These are phyloP conservation scores for Oncorhynchus kisutch DNA, from an alignment of 2,113 vertebrate genomes.

Conservation along the genomic window DNA sequence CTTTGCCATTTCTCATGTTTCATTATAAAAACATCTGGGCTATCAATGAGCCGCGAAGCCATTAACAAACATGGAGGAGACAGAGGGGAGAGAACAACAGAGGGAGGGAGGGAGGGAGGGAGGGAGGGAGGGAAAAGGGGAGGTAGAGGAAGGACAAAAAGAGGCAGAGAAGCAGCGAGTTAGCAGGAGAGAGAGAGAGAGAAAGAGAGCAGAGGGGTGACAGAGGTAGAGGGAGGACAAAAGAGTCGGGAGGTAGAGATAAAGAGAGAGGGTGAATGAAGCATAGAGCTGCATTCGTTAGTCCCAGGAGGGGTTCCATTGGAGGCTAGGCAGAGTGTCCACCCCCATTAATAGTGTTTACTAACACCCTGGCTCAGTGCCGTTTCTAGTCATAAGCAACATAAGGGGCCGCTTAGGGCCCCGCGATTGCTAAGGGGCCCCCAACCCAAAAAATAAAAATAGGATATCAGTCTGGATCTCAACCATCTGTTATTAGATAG, in stretches of 20 bases:
- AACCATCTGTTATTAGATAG: too few species aligned
- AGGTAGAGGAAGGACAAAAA: not conserved
- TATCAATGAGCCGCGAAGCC: constrained; percentile 67
- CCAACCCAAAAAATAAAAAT: too few species aligned
- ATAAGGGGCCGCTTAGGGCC: too few species aligned
- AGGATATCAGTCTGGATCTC: too few species aligned
- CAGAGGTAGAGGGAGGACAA: not conserved
- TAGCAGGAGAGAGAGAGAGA: not conserved
- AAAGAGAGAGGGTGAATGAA: constrained; percentile 64
- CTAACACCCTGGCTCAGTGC: constrained; percentile 49
- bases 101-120: constrained; percentile 22
- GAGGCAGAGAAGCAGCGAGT: not conserved
- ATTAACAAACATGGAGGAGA: constrained; percentile 61
- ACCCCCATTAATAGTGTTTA: constrained; percentile 76
- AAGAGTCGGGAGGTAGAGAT: constrained; percentile 17
- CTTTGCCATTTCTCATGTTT: constrained; percentile 60
- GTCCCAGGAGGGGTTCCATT: constrained; percentile 67
- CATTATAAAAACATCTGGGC: constrained; percentile 69
- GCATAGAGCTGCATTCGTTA: constrained; percentile 75
- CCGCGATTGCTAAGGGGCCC: too few species aligned
- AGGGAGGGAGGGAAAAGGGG: constrained; percentile 16
- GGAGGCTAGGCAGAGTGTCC: constrained; percentile 64
- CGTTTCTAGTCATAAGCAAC: too few species aligned
- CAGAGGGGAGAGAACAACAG: constrained; percentile 36
- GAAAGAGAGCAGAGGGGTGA: constrained; percentile 17